Conservation (phyloP, 2,797 vertebrate species). For the Rhynchonycteris naso region DNA sequence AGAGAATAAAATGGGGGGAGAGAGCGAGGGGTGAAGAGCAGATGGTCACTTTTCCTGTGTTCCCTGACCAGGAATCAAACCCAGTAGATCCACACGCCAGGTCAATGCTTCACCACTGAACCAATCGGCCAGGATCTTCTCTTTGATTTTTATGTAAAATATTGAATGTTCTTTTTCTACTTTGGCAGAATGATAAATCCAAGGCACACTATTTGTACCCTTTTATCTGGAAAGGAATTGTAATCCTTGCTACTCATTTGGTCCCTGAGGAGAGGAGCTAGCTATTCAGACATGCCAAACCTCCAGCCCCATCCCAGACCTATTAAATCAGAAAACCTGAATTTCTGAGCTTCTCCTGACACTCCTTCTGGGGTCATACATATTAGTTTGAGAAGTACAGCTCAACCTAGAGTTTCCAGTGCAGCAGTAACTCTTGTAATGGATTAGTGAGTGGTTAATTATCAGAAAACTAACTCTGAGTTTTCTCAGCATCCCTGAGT, state of each 20-base stretch:
- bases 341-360: background rate
- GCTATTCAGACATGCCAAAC: background rate
- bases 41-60: too few species aligned
- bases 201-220: background rate
- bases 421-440: background rate
- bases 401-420: background rate
- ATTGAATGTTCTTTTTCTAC: background rate
- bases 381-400: background rate
- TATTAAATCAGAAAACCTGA: background rate
- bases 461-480: background rate
- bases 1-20: too few species aligned
- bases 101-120: too few species aligned
- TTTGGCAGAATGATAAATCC: background rate
- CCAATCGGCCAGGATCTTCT: background rate
- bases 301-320: background rate
- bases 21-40: too few species aligned
- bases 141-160: background rate
- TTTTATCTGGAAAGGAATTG: background rate
- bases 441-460: background rate
- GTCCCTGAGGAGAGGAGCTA: background rate
- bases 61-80: too few species aligned
- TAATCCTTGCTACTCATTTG: background rate
- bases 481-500: background rate
- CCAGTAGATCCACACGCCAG: too few species aligned
- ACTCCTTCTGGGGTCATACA: background rate